phyloP scores from a whole-genome alignment of 2,797 vertebrate genomes.

The Sebastes alutus region DNA sequence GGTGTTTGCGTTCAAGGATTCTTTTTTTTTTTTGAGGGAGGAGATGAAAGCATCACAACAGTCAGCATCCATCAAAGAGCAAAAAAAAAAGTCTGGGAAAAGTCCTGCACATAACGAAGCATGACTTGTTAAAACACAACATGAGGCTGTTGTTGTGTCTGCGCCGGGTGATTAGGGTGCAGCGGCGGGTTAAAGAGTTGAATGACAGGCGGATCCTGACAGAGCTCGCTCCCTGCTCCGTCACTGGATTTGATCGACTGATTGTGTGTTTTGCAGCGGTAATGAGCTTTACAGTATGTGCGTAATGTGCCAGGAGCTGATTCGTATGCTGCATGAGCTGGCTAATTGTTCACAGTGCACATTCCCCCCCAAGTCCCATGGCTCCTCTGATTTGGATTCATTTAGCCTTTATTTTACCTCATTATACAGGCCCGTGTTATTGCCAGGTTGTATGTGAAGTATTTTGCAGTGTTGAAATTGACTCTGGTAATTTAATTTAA shows the following conservation, averaged over 20 bases:
- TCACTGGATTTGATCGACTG: constrained; percentile 63
- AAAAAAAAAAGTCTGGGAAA: constrained; percentile 59
- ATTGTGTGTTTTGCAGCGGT: constrained; percentile 66
- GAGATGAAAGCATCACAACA: constrained; percentile 74
- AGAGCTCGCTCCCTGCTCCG: constrained; percentile 26
- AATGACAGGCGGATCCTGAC: constrained; percentile 59
- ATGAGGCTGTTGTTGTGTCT: constrained; percentile 51
- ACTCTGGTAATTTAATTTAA: constrained; percentile 75
- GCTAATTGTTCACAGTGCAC: constrained; percentile 77
- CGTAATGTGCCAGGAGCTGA: constrained; percentile 63
- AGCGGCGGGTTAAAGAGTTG: constrained; percentile 50
- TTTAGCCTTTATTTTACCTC: constrained; percentile 80
- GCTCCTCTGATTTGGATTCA: constrained; percentile 78
- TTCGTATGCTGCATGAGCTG: constrained; percentile 73
- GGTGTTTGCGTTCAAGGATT: constrained; percentile 73
- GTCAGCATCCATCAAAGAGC: constrained; percentile 71
- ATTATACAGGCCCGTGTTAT: constrained; percentile 75
- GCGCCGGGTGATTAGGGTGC: constrained; percentile 43
- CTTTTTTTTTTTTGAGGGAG: constrained; percentile 42
- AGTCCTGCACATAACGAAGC: constrained; percentile 61
- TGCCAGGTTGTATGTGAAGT: constrained; percentile 68
- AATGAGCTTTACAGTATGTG: constrained; percentile 78
- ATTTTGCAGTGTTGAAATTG: constrained; percentile 73
- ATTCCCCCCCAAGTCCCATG: constrained; percentile 60
- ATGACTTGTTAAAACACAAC: constrained; percentile 64